Evolutionary conservation across 2,113 vertebrate species (phyloP), one percentile per base, ranked within the genome.

Genomic region (Malurus cyaneus): DNA sequence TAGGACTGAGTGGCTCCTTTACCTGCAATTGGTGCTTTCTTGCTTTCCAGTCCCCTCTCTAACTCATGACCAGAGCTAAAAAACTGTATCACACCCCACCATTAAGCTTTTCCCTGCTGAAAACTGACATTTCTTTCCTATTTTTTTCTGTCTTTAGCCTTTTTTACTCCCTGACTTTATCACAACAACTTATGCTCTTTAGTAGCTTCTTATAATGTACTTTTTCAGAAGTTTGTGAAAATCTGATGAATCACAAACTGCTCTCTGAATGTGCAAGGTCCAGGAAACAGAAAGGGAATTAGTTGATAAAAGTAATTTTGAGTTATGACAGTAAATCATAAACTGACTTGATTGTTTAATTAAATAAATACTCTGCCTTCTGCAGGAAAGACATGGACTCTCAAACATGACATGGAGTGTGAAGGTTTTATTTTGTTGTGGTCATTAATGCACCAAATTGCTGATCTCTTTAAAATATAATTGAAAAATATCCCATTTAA

Each of bases 51-150:
- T 42, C 19, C 26, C 31, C 23, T 46, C 42, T 32, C 18, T 41
- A 65, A 25, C 25, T 61, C 42, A 31, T 0, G 1, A 46, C 9
- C 9, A 8, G 3, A 39, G 26, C 18, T 84, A 9, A 20, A 32
- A 0, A 0, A 54, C 32, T 64, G 17, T 60, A 31, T 32, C 50
- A 59, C 14, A 46, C 1, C 4, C 11, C 7, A 49, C 3, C 1
- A 3, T 42, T 64, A 65, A 8, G 4, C 18, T 67, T 81, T 44
- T 2, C 11, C 2, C 12, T 60, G 5, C 15, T 79, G 53, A 65
- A 89, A 94, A 41, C 1, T 4, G 6, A 41, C 4, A 14, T 66
- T 66, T 65, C 85, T 73, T n/a, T 3, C 28, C 28, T 36, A 5
- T 6, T 80, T 88, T 56, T 73, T 87, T 84, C 20, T 34, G 32